Percentiles rank a stretch among this genome's conserved stretches.
Evolutionary conservation across 2,888 invertebrate genomes (phyloP).

Genomic region (Microplitis deprimator): DNA sequence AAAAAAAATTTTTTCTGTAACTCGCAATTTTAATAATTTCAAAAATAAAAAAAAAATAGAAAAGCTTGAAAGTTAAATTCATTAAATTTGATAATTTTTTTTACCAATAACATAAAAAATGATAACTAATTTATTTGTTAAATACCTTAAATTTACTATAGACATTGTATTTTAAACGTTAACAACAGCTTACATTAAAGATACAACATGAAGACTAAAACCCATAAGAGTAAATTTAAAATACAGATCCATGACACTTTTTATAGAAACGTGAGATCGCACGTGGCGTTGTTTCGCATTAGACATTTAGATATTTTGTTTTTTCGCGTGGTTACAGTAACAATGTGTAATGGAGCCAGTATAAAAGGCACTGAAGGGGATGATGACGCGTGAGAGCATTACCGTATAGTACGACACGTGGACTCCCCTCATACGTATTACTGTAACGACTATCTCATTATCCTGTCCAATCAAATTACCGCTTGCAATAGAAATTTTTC

Average conservation of each 20-base stretch:
- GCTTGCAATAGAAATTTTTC: neutral
- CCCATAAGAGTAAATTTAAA: neutral
- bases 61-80: too few species aligned
- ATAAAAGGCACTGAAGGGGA: slow-evolving; percentile 12
- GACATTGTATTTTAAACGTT: too few species aligned
- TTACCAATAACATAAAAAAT: too few species aligned
- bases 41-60: too few species aligned
- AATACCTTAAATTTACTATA: too few species aligned
- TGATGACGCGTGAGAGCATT: slow-evolving; percentile 28
- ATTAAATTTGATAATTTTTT: too few species aligned
- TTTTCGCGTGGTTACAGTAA: slow-evolving; percentile 17
- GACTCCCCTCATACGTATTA: slow-evolving; percentile 34
- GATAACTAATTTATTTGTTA: too few species aligned
- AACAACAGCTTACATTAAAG: neutral
- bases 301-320: slow-evolving; percentile 36
- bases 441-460: slow-evolving; percentile 66
- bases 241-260: slow-evolving; percentile 24
- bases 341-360: slow-evolving; percentile 1
- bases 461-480: slow-evolving; percentile 67
- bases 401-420: slow-evolving; percentile 6
- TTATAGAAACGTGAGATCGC: slow-evolving; percentile 28
- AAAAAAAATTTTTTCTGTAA: too few species aligned
- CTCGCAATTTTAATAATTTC: too few species aligned
- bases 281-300: slow-evolving; percentile 37
- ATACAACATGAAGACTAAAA: too few species aligned